phyloP scores from a whole-genome alignment of 1,140 invertebrate species.

The Neodiprion lecontei region DNA sequence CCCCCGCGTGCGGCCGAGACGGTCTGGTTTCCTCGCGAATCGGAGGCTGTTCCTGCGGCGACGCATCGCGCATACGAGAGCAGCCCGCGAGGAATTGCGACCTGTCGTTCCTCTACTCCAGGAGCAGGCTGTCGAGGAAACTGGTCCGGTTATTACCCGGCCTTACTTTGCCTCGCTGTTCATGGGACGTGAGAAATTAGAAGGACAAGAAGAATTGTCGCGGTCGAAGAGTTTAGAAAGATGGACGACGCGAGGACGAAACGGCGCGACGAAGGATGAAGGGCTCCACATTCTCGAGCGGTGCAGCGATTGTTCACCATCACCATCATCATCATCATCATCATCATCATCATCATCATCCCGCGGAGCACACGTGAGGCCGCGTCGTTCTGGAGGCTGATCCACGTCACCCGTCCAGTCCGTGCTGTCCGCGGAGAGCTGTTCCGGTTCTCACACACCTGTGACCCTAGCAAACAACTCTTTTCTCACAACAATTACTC shows the following conservation, averaged over 20 bases:
- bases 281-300: too few relatives aligned
- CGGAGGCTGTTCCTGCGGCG: slow-evolving; percentile 28
- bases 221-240: too few relatives aligned
- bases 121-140: neutral
- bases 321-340: too few relatives aligned
- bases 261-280: too few relatives aligned
- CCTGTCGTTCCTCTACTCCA: neutral
- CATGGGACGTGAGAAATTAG: too few relatives aligned
- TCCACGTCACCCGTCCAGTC: slow-evolving; percentile 40
- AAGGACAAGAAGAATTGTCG: too few relatives aligned
- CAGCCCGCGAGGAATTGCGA: neutral
- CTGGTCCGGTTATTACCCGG: neutral
- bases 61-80: neutral
- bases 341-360: too few relatives aligned
- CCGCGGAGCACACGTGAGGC: neutral
- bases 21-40: slow-evolving; percentile 35
- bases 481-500: slow-evolving; percentile 55
- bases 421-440: slow-evolving; percentile 29
- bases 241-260: too few relatives aligned
- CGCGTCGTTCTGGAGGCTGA: neutral
- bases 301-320: too few relatives aligned
- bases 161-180: too few relatives aligned
- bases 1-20: neutral
- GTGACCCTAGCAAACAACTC: slow-evolving; percentile 38
- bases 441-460: slow-evolving; percentile 56